These are phyloP conservation scores for Ptilonorhynchus violaceus DNA, from an alignment of 2,113 vertebrate species.

Conservation along the genomic window DNA sequence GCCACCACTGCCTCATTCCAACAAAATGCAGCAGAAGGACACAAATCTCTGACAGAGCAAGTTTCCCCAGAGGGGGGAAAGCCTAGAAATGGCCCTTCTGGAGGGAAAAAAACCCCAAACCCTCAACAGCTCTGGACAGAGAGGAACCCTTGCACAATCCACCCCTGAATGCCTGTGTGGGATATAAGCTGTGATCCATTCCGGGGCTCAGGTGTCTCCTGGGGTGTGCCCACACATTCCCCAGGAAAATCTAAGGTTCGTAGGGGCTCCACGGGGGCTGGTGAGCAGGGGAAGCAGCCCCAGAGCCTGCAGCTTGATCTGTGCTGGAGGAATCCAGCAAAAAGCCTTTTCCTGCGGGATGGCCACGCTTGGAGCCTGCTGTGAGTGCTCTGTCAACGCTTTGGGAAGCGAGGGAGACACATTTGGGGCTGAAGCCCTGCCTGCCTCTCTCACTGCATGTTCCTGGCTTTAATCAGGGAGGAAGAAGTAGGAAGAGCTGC, in stretches of 20 bases:
- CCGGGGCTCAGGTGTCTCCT: neutral
- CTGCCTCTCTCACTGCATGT: neutral
- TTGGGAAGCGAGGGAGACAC: neutral
- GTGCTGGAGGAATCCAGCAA: neutral
- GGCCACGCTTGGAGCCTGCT: neutral
- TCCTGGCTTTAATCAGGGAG: neutral
- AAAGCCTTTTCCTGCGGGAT: neutral
- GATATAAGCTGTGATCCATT: neutral
- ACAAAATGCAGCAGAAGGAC: neutral
- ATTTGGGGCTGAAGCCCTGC: neutral
- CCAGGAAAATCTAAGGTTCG: rapidly evolving
- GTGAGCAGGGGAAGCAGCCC: neutral
- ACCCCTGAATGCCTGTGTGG: neutral
- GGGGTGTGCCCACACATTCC: neutral
- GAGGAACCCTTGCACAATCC: neutral
- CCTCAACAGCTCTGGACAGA: neutral
- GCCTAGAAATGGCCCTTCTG: neutral
- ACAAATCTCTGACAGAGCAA: neutral
- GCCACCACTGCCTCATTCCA: neutral
- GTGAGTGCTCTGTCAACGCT: neutral
- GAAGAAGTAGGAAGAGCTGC: neutral
- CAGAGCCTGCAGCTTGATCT: neutral
- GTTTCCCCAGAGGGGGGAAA: neutral
- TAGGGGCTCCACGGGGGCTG: neutral
- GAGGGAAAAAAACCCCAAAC: neutral